phyloP scores from a whole-genome alignment of 1,140 invertebrate genomes.

The Rhagoletis zephyria region DNA sequence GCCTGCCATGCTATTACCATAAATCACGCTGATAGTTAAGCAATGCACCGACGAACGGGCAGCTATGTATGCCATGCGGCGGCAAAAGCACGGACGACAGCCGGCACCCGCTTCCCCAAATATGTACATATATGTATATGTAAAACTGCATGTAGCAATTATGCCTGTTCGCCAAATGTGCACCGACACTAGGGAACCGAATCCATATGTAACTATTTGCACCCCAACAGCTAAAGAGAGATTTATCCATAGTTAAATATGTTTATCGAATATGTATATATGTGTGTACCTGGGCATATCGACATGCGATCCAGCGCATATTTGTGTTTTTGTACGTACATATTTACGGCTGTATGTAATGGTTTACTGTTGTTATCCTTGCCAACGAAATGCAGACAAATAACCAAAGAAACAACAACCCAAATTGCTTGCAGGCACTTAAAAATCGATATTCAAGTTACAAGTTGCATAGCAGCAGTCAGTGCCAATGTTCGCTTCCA shows the following conservation, averaged over 20 bases:
- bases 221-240: conserved; percentile 30
- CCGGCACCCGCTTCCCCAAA: background rate
- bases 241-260: conserved; percentile 35
- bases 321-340: no score
- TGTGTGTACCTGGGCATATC: background rate
- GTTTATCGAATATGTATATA: background rate
- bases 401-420: conserved; percentile 10
- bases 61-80: background rate
- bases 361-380: conserved; percentile 9
- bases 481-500: background rate
- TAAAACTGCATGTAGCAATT: background rate
- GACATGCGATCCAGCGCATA: background rate
- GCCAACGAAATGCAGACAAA: conserved; percentile 27
- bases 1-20: conserved; percentile 42
- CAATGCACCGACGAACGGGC: background rate
- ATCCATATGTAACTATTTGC: conserved; percentile 30
- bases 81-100: background rate
- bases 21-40: conserved; percentile 36
- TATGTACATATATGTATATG: background rate
- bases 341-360: no score
- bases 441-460: conserved; percentile 46
- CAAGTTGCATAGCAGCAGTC: conserved; percentile 40
- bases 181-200: background rate
- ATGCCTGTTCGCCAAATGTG: background rate
- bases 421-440: background rate